These are phyloP conservation scores for Sarcophaga peregrina DNA, from an alignment of 1,140 invertebrate genomes.

Conservation along the genomic window DNA sequence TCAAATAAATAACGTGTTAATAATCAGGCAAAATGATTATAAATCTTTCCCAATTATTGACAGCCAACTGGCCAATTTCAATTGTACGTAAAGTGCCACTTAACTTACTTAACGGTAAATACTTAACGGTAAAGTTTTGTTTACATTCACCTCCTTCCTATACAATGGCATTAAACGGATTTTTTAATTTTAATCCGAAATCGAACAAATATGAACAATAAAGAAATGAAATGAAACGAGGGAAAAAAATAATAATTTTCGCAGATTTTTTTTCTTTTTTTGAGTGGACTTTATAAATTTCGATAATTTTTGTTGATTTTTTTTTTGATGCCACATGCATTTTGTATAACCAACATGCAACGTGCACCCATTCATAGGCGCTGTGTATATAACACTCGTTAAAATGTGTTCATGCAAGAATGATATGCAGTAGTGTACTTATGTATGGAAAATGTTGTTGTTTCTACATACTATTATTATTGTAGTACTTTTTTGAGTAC, in stretches of 20 bases:
- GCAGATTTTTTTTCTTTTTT: background rate
- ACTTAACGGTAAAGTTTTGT: too few relatives aligned
- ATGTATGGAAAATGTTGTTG: too few relatives aligned
- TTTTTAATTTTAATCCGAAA: background rate
- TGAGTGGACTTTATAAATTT: background rate
- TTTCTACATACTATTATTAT: background rate
- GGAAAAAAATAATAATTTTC: background rate
- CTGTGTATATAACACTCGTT: too few relatives aligned
- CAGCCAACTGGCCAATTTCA: too few relatives aligned
- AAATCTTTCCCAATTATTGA: too few relatives aligned
- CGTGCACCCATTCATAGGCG: too few relatives aligned
- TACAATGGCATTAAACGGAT: background rate
- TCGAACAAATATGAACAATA: background rate
- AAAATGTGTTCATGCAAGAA: too few relatives aligned
- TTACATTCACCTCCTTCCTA: too few relatives aligned
- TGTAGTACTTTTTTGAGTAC: slow-evolving; percentile 12
- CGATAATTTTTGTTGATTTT: background rate
- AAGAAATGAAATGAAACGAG: background rate
- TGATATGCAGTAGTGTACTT: too few relatives aligned
- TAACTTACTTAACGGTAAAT: slow-evolving; percentile 35
- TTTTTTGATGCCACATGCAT: background rate
- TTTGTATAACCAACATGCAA: too few relatives aligned
- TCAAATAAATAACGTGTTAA: too few relatives aligned
- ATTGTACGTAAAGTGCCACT: background rate
- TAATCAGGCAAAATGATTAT: too few relatives aligned